Conservation (phyloP, 2,888 invertebrate genomes). For the Drosophila kanekoi region DNA sequence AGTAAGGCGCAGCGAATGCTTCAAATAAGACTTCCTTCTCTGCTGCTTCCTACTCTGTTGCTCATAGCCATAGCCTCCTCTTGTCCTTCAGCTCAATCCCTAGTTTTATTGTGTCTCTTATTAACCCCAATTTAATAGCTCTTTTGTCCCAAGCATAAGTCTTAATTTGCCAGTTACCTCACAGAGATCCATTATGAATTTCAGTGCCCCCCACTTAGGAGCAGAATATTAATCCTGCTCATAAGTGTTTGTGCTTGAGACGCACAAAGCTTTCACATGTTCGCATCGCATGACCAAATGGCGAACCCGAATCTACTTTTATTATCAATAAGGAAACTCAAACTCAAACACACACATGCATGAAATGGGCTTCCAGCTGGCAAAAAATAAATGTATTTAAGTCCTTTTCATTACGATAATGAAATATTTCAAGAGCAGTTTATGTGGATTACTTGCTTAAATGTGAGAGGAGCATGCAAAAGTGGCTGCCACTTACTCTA, state of each 20-base stretch:
- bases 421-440: slow-evolving; percentile 79
- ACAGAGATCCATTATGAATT: slow-evolving; percentile 16
- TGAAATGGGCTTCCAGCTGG: slow-evolving; percentile 43
- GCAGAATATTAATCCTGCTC: slow-evolving; percentile 13
- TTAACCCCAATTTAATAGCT: slow-evolving; percentile 17
- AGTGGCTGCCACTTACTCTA: slow-evolving; percentile 39
- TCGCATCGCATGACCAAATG: slow-evolving; percentile 49
- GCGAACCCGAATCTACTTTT: slow-evolving; percentile 50
- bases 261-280: slow-evolving; percentile 36
- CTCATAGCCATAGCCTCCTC: background rate
- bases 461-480: slow-evolving; percentile 73
- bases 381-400: slow-evolving; percentile 65
- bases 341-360: slow-evolving; percentile 13
- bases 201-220: slow-evolving; percentile 9
- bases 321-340: slow-evolving; percentile 58
- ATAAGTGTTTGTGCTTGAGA: slow-evolving; percentile 34
- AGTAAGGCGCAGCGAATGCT: background rate
- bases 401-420: slow-evolving; percentile 79
- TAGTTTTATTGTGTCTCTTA: slow-evolving; percentile 18
- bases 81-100: background rate
- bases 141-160: slow-evolving; percentile 22
- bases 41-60: background rate
- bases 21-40: background rate
- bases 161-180: slow-evolving; percentile 44
- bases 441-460: slow-evolving; percentile 77